These are phyloP conservation scores for Heterodera schachtii DNA, from an alignment of 1,140 invertebrate genomes.

Conservation along the genomic window DNA sequence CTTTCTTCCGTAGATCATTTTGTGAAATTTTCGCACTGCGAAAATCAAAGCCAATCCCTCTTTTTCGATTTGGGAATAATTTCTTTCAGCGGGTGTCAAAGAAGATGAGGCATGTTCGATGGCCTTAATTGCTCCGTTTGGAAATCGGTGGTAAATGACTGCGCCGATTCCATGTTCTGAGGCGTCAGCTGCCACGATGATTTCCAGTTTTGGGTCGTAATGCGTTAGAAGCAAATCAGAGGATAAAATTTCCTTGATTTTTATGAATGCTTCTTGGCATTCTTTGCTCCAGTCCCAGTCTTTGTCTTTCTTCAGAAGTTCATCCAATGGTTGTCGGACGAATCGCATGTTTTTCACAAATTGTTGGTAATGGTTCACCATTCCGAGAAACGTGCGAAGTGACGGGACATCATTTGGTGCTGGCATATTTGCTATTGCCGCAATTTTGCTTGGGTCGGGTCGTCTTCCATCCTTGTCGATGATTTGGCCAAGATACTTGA, in stretches of 20 bases:
- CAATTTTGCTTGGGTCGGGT: not conserved
- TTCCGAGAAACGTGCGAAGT: constrained; percentile 14
- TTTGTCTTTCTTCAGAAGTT: constrained; percentile 12
- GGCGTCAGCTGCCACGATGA: constrained; percentile 69
- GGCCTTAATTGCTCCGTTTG: constrained; percentile 66
- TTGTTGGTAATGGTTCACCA: constrained; percentile 26
- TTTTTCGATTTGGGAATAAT: constrained; percentile 55
- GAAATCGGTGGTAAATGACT: constrained; percentile 66
- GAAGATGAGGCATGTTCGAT: constrained; percentile 63
- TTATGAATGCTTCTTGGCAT: constrained; percentile 50
- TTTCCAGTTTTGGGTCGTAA: constrained; percentile 65
- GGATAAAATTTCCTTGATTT: constrained; percentile 58
- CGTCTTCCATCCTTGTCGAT: not conserved
- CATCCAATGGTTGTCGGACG: constrained; percentile 25
- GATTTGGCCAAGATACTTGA: not conserved
- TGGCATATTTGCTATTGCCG: not conserved
- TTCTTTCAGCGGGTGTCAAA: constrained; percentile 31
- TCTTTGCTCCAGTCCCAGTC: constrained; percentile 38
- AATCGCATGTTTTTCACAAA: not conserved
- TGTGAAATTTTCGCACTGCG: too few species aligned
- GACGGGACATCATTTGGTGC: not conserved
- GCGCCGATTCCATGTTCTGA: constrained; percentile 68
- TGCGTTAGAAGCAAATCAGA: constrained; percentile 58
- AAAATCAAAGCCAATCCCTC: too few species aligned
- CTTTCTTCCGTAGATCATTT: too few species aligned